Base-by-base conservation (phyloP, 2,888 invertebrate species). In the Drosophila anomelani region DNA sequence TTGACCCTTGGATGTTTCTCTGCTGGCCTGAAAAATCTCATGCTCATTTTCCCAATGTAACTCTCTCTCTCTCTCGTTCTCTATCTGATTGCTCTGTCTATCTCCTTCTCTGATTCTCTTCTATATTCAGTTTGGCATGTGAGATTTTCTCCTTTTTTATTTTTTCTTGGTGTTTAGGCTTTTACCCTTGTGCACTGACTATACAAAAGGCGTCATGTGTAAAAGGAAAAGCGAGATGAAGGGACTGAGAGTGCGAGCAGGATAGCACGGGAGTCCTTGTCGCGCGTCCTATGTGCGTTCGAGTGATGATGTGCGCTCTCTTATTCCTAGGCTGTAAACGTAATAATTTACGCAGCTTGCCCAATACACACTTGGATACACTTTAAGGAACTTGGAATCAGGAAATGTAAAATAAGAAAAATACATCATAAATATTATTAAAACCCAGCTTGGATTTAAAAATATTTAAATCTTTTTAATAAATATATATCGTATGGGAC, bases 331-430 rank as follows among this genome's bases (percentile, higher is more conserved):
- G 67, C 77, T 62, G 59, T 75, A 77, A 77, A 80, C 66, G 64
- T 68, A 63, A 77, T 80, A 75, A 80, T 80, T 77, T 80, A 77
- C 77, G 75, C 70, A 67, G 66, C 71, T 56, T 61, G 54, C 32
- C 64, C 57, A 34, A 58, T 51, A 59, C 59, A 61, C 54, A 66
- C 38, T 53, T 23, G 51, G 51, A 43, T 56, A 64, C 34, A 60
- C 55, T 47, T 17, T 10, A 15, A 49, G 53, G 12, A 57, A 46
- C 15, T 26, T 8, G 4, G 8, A 23, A 20, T 20, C 0, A 5
- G 20, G 20, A 13, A 44, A 44, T 13, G 12, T 38, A 38, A n/a
- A 20, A 20, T 20, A 20, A 20, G 20, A 20, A 20, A 20, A 20
- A 20, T 20, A 20, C 20, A 20, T 20, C 20, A 20, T 20, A 20